These are phyloP conservation scores for Caprella mutica DNA, from an alignment of 2,888 invertebrate species.

Conservation along the genomic window DNA sequence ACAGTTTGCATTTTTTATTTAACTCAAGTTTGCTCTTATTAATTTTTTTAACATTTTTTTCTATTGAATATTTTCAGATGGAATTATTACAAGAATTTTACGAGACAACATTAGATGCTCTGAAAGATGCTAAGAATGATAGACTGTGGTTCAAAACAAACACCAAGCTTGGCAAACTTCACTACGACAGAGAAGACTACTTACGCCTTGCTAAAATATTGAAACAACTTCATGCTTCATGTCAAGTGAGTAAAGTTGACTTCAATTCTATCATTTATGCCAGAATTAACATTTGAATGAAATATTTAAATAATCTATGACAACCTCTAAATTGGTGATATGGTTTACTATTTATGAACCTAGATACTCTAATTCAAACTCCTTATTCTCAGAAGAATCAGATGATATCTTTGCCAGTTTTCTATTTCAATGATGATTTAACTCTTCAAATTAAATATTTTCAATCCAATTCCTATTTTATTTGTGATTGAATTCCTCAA, in stretches of 20 bases:
- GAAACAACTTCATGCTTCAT: constrained; percentile 92
- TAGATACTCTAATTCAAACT: too few species aligned
- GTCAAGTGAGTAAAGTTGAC: constrained; percentile 63
- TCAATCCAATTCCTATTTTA: too few species aligned
- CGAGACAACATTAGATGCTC: constrained; percentile 84
- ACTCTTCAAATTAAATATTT: too few species aligned
- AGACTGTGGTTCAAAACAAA: constrained; percentile 99
- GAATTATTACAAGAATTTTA: constrained; percentile 95
- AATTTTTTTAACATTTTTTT: constrained; percentile 9
- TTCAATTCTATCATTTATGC: too few species aligned
- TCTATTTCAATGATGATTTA: too few species aligned
- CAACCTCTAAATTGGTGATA: too few species aligned
- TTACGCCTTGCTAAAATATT: constrained; percentile 89
- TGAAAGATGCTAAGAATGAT: constrained; percentile 97
- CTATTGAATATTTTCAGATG: constrained; percentile 55
- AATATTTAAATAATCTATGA: too few species aligned
- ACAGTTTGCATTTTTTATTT: neutral
- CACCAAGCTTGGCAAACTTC: constrained; percentile 94
- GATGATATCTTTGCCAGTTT: too few species aligned
- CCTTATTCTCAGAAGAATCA: too few species aligned
- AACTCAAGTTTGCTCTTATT: neutral
- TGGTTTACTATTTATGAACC: too few species aligned
- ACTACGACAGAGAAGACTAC: constrained; percentile 91
- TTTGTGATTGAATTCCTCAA: too few species aligned
- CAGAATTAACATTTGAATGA: too few species aligned